Conservation (phyloP, 2,797 vertebrate genomes). For the Tenualosa ilisha region DNA sequence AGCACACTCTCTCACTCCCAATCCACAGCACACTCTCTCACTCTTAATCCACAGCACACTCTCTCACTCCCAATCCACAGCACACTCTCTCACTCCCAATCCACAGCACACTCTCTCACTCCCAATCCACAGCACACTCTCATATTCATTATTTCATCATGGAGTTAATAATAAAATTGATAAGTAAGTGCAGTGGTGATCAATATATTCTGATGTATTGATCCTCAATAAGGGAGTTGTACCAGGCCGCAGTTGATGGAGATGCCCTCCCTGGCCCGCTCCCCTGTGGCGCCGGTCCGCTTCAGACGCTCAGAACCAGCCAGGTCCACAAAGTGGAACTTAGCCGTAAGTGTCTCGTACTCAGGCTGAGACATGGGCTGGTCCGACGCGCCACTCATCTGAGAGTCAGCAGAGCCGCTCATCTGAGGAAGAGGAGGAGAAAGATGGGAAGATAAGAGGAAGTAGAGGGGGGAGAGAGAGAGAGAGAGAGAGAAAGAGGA, state of each 20-base stretch:
- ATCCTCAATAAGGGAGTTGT: constrained; percentile 46
- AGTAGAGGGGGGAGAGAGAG: too few species aligned
- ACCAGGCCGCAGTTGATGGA: constrained; percentile 99
- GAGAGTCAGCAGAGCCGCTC: background rate
- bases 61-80: too few species aligned
- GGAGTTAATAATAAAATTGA: too few species aligned
- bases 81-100: too few species aligned
- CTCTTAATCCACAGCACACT: too few species aligned
- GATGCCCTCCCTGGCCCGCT: constrained; percentile 93
- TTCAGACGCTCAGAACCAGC: constrained; percentile 95
- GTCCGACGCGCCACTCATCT: constrained; percentile 61
- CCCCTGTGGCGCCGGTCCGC: constrained; percentile 91
- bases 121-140: too few species aligned
- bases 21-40: too few species aligned
- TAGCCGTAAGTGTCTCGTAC: constrained; percentile 91
- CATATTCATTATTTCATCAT: too few species aligned
- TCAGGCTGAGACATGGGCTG: constrained; percentile 77
- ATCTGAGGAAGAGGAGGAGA: background rate
- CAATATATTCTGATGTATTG: background rate
- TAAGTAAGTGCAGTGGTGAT: too few species aligned
- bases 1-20: too few species aligned
- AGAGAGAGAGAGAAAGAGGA: background rate
- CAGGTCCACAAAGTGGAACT: constrained; percentile 98
- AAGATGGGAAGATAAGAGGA: too few species aligned
- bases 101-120: too few species aligned